These are phyloP conservation scores for Phenacoccus solenopsis DNA, from an alignment of 1,140 invertebrate genomes.

Conservation along the genomic window DNA sequence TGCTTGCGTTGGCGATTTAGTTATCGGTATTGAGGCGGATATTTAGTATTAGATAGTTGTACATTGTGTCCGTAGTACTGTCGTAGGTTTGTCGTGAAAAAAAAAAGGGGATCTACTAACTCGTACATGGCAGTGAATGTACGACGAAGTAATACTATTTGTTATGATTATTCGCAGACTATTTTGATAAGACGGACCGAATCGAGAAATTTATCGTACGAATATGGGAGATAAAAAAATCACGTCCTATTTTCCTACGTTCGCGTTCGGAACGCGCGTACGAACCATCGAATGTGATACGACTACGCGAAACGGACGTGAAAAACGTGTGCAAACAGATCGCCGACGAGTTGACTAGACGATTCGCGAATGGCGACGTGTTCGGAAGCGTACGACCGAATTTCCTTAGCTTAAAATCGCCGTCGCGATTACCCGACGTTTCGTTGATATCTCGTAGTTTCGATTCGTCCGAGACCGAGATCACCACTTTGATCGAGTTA, in stretches of 20 bases:
- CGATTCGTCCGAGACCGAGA: neutral
- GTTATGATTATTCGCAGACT: neutral
- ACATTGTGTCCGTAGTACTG: too few relatives aligned
- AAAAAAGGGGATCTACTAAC: too few relatives aligned
- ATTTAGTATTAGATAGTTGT: too few relatives aligned
- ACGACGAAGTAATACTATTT: too few relatives aligned
- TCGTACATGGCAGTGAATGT: too few relatives aligned
- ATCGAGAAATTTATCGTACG: neutral
- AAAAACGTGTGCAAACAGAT: neutral
- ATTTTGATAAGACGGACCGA: neutral
- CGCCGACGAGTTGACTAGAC: neutral
- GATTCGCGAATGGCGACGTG: neutral
- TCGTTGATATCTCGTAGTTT: neutral
- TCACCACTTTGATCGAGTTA: neutral
- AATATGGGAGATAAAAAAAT: slow-evolving; percentile 5
- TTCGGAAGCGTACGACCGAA: neutral
- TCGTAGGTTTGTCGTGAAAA: too few relatives aligned
- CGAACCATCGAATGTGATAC: too few relatives aligned
- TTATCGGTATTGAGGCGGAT: too few relatives aligned
- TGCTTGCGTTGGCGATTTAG: too few relatives aligned
- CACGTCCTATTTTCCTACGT: neutral
- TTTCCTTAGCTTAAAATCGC: neutral
- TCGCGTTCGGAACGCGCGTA: neutral
- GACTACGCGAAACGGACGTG: neutral
- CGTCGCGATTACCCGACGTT: neutral